Conservation (phyloP, 1,140 invertebrate genomes). For the Bombus fervidus region DNA sequence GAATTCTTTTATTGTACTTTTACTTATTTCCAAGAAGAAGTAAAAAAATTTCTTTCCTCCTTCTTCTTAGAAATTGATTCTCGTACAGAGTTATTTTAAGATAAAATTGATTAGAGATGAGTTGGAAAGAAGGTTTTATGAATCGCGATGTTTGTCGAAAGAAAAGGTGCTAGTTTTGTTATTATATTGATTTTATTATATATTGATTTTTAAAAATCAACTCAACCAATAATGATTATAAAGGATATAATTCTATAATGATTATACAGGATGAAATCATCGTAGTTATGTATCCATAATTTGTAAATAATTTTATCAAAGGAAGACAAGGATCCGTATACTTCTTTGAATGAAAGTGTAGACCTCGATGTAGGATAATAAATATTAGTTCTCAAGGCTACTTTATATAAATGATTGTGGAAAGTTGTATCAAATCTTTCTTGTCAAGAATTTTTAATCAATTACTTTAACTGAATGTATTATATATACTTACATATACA, state of each 20-base stretch:
- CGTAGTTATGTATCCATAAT: too few relatives aligned
- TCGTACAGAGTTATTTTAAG: background rate
- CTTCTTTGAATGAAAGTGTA: background rate
- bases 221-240: too few relatives aligned
- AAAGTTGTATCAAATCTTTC: background rate
- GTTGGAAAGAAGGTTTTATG: background rate
- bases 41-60: background rate
- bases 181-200: too few relatives aligned
- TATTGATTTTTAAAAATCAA: too few relatives aligned
- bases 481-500: background rate
- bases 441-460: background rate
- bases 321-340: background rate
- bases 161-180: too few relatives aligned
- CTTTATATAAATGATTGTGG: background rate
- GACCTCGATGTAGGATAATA: background rate
- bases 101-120: background rate
- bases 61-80: background rate
- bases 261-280: too few relatives aligned
- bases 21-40: background rate
- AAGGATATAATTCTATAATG: too few relatives aligned
- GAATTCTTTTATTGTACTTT: background rate
- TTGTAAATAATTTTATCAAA: background rate
- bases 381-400: too few relatives aligned
- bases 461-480: background rate
- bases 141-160: too few relatives aligned